Conservation (phyloP, 1,140 invertebrate species). For the Pseudobourletiella spinata region DNA sequence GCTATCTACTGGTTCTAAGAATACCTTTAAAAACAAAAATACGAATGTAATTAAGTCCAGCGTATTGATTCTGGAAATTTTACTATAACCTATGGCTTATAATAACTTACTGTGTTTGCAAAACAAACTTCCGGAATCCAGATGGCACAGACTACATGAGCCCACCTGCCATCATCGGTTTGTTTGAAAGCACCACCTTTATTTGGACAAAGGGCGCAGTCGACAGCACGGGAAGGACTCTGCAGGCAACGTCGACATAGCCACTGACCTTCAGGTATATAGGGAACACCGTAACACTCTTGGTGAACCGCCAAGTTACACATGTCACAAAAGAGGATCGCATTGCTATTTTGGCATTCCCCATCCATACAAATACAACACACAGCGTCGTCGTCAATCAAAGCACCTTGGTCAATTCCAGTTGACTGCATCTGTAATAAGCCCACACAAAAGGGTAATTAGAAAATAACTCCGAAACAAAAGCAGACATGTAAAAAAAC, state of each 20-base stretch:
- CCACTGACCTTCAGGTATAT: constrained; percentile 99
- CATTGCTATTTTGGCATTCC: constrained; percentile 94
- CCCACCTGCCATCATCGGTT: constrained; percentile 92
- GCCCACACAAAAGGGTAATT: too few species aligned
- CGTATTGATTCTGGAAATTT: background rate
- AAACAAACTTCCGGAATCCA: constrained; percentile 99
- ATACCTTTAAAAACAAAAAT: constrained; percentile 47
- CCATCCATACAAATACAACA: constrained; percentile 87
- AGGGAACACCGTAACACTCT: constrained; percentile 88
- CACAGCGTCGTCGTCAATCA: constrained; percentile 94
- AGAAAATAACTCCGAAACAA: too few species aligned
- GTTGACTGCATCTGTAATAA: constrained; percentile 57
- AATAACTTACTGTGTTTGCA: constrained; percentile 68
- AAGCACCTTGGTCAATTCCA: constrained; percentile 49
- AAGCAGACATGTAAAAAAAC: too few species aligned
- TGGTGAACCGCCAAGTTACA: constrained; percentile 86
- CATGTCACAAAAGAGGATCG: constrained; percentile 98
- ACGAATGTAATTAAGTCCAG: background rate
- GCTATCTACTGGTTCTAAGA: constrained; percentile 93
- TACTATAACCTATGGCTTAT: background rate
- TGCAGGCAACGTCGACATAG: constrained; percentile 88
- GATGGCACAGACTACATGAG: constrained; percentile 95
- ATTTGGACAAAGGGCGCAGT: constrained; percentile 95
- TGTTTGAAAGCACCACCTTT: constrained; percentile 98
- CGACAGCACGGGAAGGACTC: constrained; percentile 88